Evolutionary conservation across 1,140 invertebrate genomes (phyloP), one percentile per base, ranked within the genome.

Genomic region (Aphis gossypii): DNA sequence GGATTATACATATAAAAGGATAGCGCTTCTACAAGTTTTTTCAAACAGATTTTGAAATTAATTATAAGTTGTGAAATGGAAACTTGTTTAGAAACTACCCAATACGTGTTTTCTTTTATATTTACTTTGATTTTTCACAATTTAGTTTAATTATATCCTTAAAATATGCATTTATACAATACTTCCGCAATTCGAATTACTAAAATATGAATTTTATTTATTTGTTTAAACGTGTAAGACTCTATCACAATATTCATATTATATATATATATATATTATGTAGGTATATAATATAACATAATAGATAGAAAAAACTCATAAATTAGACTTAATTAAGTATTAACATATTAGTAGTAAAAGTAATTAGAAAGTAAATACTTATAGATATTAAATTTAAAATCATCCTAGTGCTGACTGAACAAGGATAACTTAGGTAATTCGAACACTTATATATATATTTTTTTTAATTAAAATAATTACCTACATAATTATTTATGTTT

Each of bases 31-130:
- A 5, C 56, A 41, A 41, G 38, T 68, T 60, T 90, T 90, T 44
- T 56, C 35, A 41, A 56, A 90, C 89, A 44, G 54, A 56, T 89
- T 87, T 56, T n/a, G 88, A 68, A 90, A 90, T 90, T 60, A 90
- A 90, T 90, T 90, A 90, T 35, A 90, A 60, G 23, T 90, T 68
- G 23, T 5, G 35, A 21, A 48, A 46, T 11, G 20, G 20, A 89
- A 89, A 89, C 87, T 89, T 56, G 21, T 68, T 60, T 68, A 44
- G 25, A 46, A 51, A 90, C 38, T 46, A 68, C 20, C 5, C 14
- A 35, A 89, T 35, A 38, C 35, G 18, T 41, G 46, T 35, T 88
- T 88, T 23, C n/a, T 21, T 51, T 87, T 48, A 8, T 21, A 30
- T n/a, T 30, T 20, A 46, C 46, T 20, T n/a, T 46, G 30, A 20